A percentile compares a stretch with the other conserved stretches of the same genome.
Evolutionary conservation across 37 sponge, comb jelly and placozoan species (phyloP).

Genomic region (Geodia barretti): DNA sequence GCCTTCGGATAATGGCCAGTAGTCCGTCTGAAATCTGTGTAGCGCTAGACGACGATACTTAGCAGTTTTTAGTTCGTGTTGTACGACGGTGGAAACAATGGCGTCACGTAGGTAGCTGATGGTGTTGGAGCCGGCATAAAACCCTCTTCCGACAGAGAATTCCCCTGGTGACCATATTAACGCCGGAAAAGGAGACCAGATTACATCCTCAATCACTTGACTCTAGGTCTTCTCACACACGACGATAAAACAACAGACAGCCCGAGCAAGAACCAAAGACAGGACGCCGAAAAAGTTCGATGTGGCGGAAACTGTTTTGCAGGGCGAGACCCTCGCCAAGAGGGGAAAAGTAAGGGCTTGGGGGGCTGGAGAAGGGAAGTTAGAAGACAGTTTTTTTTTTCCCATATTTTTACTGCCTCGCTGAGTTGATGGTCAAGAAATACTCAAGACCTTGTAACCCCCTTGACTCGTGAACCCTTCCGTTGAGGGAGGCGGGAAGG

Average conservation of each 20-base stretch:
- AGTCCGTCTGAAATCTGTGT: too few species aligned
- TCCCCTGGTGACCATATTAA: neutral
- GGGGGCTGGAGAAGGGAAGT: too few species aligned
- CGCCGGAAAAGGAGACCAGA: neutral
- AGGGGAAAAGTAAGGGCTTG: too few species aligned
- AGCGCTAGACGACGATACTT: too few species aligned
- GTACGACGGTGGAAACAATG: too few species aligned
- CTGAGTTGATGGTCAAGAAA: too few species aligned
- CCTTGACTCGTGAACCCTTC: slow-evolving; percentile 42
- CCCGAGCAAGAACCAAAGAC: neutral
- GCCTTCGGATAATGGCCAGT: too few species aligned
- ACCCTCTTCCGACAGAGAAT: neutral
- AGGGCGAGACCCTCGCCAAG: neutral
- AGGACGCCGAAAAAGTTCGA: neutral
- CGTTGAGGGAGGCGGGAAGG: neutral
- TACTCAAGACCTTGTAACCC: too few species aligned
- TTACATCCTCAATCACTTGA: neutral
- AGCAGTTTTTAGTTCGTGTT: too few species aligned
- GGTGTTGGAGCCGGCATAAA: neutral
- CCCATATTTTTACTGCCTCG: too few species aligned
- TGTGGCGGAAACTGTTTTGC: neutral
- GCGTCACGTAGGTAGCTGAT: neutral
- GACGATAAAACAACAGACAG: neutral
- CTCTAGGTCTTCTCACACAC: neutral
- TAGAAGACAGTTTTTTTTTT: too few species aligned